Base-by-base conservation (phyloP, 2,797 vertebrate species). In the Dipus sagitta region DNA sequence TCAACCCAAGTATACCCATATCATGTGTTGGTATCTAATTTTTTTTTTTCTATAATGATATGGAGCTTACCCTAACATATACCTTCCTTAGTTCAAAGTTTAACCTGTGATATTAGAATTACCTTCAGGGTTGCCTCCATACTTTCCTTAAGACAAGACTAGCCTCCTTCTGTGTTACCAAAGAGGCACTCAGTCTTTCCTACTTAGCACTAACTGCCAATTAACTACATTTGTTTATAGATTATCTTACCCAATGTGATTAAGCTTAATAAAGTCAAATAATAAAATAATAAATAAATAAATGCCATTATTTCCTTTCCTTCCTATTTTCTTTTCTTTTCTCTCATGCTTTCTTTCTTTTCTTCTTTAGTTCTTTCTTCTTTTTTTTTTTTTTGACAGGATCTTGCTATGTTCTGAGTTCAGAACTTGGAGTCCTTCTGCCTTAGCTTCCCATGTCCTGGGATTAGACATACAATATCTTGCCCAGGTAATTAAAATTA, bases 61-160 rank as follows among this genome's bases (percentile, higher is more conserved):
- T 62, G 58, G 24, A 71, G 24, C 15, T 87, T 58, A n/a, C 34
- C 14, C 75, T 54, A 71, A 34, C 11, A 21, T 83, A 12, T n/a
- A 64, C 30, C 13, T 38, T 1, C 71, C 42, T 76, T 67, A 76
- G 3, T n/a, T 81, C 20, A 32, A 34, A 79, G 68, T 52, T 84
- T 28, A 84, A 5, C 23, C 21, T 34, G 70, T 71, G 30, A 42
- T 75, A 6, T 80, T 42, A 60, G 42, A 14, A 86, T 52, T 81
- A 71, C 60, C 3, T 71, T 23, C 23, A 74, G 38, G 28, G 11
- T 11, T 28, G 30, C 1, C 14, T 54, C 21, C 62, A 82, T 26
- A 12, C 26, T 72, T 96, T 91, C 47, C 54, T 85, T 58, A 70
- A 78, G 67, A 70, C n/a, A 24, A 67, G 75, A 92, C 52, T 1